Evolutionary conservation across 2,888 invertebrate genomes (phyloP), one percentile per base, ranked within the genome.

Genomic region (Cephalotes varians): DNA sequence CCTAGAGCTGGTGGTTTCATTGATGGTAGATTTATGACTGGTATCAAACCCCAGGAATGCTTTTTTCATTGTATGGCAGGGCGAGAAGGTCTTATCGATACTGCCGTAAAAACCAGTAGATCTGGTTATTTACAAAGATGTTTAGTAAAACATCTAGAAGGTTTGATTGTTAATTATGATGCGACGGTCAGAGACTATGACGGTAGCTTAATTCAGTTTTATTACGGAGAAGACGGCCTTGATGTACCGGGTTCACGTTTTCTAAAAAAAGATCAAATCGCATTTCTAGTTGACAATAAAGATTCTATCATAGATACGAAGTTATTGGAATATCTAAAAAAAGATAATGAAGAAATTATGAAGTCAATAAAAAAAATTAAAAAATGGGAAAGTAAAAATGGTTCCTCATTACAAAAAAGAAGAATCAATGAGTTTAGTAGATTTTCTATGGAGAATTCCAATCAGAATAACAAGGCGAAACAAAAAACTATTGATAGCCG

Each of bases 21-120:
- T 77, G 98, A 98, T 90, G 98, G 98, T 0, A 96, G 99, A 12
- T 99, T 99, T 93, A 97, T 99, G 96, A 99, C 99, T 0, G 99
- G 99, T n/a, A 98, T 99, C 90, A 97, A 98, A 92, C 99, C 99
- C 0, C 99, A 99, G 95, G 99, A 99, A 93, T 99, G 99, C 94
- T 99, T 99, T 95, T 99, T 99, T 95, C 99, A 99, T 96, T 99
- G 99, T 93, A 99, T 99, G 99, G 99, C 99, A 77, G 99, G 99
- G 79, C 96, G 99, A 95, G 99, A 99, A 96, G 98, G 99, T 96
- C 96, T 99, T 77, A 98, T 99, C 91, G 99, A 99, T 96, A 99
- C 99, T 4, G 99, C 99, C 87, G 99, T 99, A 0, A 99, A 99
- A 95, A 99, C 99, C 0, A 99, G 99, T 95, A 96, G 99, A 85